Conservation (phyloP, 2,888 invertebrate species). For the Amblyteles armatorius region DNA sequence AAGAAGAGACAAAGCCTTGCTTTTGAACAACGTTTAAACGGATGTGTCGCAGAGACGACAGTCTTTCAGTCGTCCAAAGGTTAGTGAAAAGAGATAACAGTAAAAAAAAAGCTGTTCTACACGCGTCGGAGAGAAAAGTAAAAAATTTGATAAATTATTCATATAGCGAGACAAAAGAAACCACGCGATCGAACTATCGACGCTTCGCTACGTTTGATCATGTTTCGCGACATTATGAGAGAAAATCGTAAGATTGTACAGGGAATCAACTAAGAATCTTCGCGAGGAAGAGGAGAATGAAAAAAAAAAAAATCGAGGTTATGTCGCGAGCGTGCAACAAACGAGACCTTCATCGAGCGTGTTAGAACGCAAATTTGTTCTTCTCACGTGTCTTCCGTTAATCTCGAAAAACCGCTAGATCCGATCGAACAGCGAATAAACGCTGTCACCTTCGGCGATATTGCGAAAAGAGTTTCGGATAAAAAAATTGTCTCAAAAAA, state of each 20-base stretch:
- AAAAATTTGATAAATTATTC: constrained; percentile 12
- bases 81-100: not conserved
- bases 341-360: constrained; percentile 65
- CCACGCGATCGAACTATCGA: not conserved
- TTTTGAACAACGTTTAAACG: not conserved
- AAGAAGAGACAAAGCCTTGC: not conserved
- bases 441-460: constrained; percentile 4
- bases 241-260: not conserved
- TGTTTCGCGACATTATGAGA: not conserved
- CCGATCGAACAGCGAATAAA: constrained; percentile 13
- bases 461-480: not conserved
- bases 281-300: not conserved
- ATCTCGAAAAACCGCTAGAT: not conserved
- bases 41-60: not conserved
- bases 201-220: not conserved
- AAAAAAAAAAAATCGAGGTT: constrained; percentile 59
- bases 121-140: not conserved
- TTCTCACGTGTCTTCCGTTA: constrained; percentile 39
- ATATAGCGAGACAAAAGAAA: not conserved
- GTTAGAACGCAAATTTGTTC: constrained; percentile 37
- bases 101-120: constrained; percentile 2
- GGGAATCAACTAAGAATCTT: not conserved
- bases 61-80: not conserved
- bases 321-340: constrained; percentile 62
- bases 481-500: constrained; percentile 2